A percentile compares a stretch with the other conserved stretches of the same genome.
Conservation (phyloP, 2,797 vertebrate genomes). For the Columba guinea region DNA sequence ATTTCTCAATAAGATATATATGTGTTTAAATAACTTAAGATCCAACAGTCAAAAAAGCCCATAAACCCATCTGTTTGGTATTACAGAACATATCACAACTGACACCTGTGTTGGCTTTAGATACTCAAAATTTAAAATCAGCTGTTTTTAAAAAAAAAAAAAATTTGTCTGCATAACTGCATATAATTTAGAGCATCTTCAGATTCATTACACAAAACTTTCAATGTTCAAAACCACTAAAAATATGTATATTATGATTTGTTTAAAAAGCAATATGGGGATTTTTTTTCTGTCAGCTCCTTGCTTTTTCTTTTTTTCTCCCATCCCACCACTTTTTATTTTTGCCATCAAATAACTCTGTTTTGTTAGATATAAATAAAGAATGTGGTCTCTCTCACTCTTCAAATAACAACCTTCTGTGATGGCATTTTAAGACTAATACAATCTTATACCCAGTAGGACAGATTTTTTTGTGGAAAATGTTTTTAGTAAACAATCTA, state of each 20-base stretch:
- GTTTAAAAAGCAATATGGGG: background rate
- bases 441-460: background rate
- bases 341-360: background rate
- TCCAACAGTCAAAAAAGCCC: background rate
- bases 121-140: background rate
- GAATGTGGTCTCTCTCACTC: background rate
- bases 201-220: background rate
- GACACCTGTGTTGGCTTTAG: background rate
- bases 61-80: background rate
- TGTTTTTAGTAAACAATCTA: background rate
- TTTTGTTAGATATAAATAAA: background rate
- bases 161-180: background rate
- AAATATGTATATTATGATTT: background rate
- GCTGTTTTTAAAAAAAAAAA: background rate
- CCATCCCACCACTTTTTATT: background rate
- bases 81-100: background rate
- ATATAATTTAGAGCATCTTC: background rate
- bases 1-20: background rate
- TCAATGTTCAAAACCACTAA: background rate
- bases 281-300: too few relatives aligned
- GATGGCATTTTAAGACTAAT: background rate
- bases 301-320: background rate
- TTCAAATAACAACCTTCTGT: background rate
- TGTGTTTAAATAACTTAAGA: background rate
- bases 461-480: background rate